Percentiles rank a stretch among this genome's conserved stretches.
These are phyloP conservation scores for Enteromius thamalakanensis DNA, from an alignment of 2,797 vertebrate species.

Conservation along the genomic window DNA sequence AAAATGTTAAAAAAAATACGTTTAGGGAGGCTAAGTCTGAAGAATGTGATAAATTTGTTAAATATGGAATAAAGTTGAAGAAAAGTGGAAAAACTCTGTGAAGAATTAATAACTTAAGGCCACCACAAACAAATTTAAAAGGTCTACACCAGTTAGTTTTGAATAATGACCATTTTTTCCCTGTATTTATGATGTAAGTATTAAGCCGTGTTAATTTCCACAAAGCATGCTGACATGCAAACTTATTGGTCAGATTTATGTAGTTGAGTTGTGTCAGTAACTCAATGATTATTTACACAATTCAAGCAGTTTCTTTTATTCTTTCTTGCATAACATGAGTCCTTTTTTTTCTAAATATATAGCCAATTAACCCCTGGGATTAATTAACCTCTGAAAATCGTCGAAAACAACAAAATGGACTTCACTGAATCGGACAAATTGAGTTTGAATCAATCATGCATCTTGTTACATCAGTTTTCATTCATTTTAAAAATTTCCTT, in stretches of 20 bases:
- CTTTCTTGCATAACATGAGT: slow-evolving; percentile 20
- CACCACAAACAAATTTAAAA: neutral
- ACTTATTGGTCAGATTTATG: neutral
- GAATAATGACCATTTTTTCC: neutral
- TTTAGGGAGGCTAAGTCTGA: neutral
- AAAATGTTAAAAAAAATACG: neutral
- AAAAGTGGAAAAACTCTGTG: neutral
- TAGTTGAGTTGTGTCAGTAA: neutral
- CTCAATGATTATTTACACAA: slow-evolving; percentile 7
- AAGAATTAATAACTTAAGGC: neutral
- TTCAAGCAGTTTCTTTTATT: neutral
- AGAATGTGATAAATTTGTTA: neutral
- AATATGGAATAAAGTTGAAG: neutral
- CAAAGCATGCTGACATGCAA: neutral
- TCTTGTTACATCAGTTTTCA: neutral
- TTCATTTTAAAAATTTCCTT: neutral
- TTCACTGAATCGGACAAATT: neutral
- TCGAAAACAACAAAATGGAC: neutral
- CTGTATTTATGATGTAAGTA: neutral
- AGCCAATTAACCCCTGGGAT: slow-evolving; percentile 8
- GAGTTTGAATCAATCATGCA: neutral
- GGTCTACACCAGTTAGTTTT: neutral
- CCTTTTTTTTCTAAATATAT: too few species aligned
- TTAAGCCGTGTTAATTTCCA: neutral
- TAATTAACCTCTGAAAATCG: slow-evolving; percentile 28